Percentiles rank a stretch among this genome's conserved stretches.
phyloP scores from a whole-genome alignment of 2,113 vertebrate genomes.

The Colistium nudipinnis region DNA sequence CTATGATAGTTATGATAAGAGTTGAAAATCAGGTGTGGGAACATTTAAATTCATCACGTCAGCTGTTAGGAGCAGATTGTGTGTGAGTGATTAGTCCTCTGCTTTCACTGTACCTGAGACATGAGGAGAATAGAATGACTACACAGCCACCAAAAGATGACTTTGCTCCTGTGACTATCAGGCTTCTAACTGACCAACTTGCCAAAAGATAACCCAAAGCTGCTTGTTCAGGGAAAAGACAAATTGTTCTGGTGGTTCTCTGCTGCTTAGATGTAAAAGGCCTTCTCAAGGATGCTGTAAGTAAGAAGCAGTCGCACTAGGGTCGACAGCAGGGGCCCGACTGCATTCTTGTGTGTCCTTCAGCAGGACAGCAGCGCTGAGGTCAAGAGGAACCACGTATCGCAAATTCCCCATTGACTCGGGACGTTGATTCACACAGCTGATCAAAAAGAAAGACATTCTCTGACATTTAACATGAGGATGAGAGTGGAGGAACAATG shows the following conservation, averaged over 20 bases:
- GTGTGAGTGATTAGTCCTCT: not conserved
- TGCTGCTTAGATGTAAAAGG: slow-evolving; percentile 23
- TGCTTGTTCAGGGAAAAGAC: slow-evolving; percentile 54
- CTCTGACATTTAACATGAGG: slow-evolving; percentile 31
- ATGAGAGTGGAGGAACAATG: slow-evolving; percentile 25
- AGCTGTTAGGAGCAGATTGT: slow-evolving; percentile 34
- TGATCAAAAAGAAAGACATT: slow-evolving; percentile 63
- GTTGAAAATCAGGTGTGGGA: not conserved
- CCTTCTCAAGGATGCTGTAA: slow-evolving; percentile 26
- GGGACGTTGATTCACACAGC: slow-evolving; percentile 61
- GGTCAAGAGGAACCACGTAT: slow-evolving; percentile 61
- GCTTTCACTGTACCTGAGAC: slow-evolving; percentile 32
- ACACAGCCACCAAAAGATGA: slow-evolving; percentile 27
- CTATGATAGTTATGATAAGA: not conserved
- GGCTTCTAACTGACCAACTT: slow-evolving; percentile 50
- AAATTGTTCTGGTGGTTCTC: slow-evolving; percentile 45
- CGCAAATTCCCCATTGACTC: slow-evolving; percentile 63
- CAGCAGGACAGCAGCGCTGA: slow-evolving; percentile 19
- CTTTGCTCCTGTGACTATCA: slow-evolving; percentile 39
- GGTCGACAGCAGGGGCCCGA: slow-evolving; percentile 14
- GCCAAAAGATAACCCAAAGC: slow-evolving; percentile 41
- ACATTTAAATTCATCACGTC: slow-evolving; percentile 10
- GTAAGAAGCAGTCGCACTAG: slow-evolving; percentile 4
- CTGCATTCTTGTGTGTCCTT: slow-evolving; percentile 7
- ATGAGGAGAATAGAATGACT: slow-evolving; percentile 18